Conservation (phyloP, 2,797 vertebrate species). For the Liasis olivaceus region DNA sequence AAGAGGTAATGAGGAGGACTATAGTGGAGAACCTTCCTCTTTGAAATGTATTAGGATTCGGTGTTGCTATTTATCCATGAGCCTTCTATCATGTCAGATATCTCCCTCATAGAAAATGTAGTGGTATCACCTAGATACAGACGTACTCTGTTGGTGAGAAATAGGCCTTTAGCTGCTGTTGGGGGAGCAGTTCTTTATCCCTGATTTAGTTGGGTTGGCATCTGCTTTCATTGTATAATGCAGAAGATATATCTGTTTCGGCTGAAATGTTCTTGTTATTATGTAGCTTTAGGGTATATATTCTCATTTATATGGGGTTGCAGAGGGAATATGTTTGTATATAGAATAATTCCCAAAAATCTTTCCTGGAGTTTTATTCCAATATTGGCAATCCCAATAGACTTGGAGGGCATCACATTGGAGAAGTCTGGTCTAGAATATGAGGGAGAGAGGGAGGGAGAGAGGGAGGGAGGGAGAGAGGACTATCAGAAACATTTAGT, state of each 20-base stretch:
- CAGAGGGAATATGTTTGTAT: background rate
- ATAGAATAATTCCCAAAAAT: background rate
- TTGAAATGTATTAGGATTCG: background rate
- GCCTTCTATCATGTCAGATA: background rate
- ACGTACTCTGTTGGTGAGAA: background rate
- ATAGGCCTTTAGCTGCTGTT: background rate
- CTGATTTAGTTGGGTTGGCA: background rate
- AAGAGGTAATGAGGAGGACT: background rate
- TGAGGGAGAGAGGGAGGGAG: background rate
- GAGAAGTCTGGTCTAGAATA: background rate
- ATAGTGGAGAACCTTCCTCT: background rate
- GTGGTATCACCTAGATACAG: background rate
- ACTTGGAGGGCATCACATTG: background rate
- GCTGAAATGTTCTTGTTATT: background rate
- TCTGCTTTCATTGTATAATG: background rate
- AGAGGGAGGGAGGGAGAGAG: too few species aligned
- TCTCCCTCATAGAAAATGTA: too few species aligned
- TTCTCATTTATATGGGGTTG: background rate
- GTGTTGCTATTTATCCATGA: background rate
- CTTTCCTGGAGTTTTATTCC: background rate
- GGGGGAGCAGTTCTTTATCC: background rate
- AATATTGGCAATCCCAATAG: background rate
- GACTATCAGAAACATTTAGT: background rate
- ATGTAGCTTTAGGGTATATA: background rate
- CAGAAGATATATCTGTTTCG: fast-evolving